phyloP scores from a whole-genome alignment of 2,797 vertebrate genomes.

The Acrossocheilus wenchowensis region DNA sequence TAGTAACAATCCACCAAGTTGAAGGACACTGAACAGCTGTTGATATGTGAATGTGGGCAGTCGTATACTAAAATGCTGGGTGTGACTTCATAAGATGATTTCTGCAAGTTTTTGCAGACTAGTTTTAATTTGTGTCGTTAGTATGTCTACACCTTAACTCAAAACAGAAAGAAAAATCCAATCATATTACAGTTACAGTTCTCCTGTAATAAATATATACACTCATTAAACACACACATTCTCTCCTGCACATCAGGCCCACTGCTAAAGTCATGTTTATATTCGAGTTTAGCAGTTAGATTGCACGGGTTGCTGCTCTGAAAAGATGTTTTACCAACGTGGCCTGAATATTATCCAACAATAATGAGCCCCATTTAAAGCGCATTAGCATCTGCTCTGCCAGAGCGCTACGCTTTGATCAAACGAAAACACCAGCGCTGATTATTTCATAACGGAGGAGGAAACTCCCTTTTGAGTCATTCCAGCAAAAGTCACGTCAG shows the following conservation, averaged over 20 bases:
- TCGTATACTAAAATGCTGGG: neutral
- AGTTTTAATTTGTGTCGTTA: neutral
- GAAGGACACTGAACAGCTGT: neutral
- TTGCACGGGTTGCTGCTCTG: neutral
- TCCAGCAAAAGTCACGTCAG: slow-evolving; percentile 13
- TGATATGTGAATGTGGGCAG: neutral
- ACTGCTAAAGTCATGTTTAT: neutral
- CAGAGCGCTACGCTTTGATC: neutral
- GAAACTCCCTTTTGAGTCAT: slow-evolving; percentile 24
- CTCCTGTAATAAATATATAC: neutral
- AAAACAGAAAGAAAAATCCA: neutral
- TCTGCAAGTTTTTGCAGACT: neutral
- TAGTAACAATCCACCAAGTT: neutral
- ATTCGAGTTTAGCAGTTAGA: neutral
- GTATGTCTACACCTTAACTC: too few species aligned
- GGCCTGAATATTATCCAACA: slow-evolving; percentile 26
- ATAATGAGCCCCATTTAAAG: slow-evolving; percentile 35
- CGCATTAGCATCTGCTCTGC: slow-evolving; percentile 24
- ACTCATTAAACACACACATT: neutral
- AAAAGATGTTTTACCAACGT: slow-evolving; percentile 27
- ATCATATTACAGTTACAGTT: neutral
- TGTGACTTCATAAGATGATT: neutral
- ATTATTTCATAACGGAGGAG: slow-evolving; percentile 19
- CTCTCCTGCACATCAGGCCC: neutral
- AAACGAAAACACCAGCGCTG: neutral